Evolutionary conservation across 2,888 invertebrate genomes (phyloP).

Genomic region (Buathra laborator): DNA sequence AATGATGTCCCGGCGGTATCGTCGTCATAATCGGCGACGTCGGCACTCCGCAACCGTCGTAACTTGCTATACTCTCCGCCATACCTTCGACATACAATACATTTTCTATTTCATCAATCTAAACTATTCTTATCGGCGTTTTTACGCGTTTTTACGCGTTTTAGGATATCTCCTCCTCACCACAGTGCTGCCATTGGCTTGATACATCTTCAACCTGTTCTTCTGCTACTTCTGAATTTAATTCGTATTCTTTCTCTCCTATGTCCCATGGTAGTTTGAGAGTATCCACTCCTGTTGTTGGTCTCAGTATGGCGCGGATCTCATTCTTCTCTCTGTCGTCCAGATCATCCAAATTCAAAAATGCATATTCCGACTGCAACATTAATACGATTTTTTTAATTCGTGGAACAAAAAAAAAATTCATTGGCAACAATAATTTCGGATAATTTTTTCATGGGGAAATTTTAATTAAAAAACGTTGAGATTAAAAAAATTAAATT

Average conservation of each 20-base stretch:
- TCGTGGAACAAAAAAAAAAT: neutral
- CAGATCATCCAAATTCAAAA: conserved; percentile 79
- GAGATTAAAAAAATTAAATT: neutral
- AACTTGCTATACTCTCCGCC: conserved; percentile 54
- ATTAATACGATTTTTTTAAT: neutral
- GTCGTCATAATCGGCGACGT: conserved; percentile 66
- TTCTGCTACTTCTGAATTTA: conserved; percentile 68
- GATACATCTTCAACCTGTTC: conserved; percentile 71
- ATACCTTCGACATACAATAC: conserved; percentile 49
- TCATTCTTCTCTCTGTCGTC: conserved; percentile 76
- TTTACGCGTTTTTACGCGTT: neutral
- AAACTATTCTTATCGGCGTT: conserved; percentile 7
- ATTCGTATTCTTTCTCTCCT: conserved; percentile 74
- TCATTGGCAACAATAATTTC: neutral
- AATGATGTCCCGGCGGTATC: conserved; percentile 47
- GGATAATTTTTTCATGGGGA: no score
- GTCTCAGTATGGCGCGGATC: conserved; percentile 77
- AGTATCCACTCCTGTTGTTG: conserved; percentile 72
- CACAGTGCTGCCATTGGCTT: conserved; percentile 79
- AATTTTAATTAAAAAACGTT: no score
- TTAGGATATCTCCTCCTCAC: conserved; percentile 68
- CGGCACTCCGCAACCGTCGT: conserved; percentile 57
- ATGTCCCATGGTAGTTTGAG: conserved; percentile 81
- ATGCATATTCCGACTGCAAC: conserved; percentile 78
- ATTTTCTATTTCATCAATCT: conserved; percentile 11